Evolutionary conservation across 2,888 invertebrate species (phyloP), one percentile per base, ranked within the genome.

Genomic region (Tholera decimalis): DNA sequence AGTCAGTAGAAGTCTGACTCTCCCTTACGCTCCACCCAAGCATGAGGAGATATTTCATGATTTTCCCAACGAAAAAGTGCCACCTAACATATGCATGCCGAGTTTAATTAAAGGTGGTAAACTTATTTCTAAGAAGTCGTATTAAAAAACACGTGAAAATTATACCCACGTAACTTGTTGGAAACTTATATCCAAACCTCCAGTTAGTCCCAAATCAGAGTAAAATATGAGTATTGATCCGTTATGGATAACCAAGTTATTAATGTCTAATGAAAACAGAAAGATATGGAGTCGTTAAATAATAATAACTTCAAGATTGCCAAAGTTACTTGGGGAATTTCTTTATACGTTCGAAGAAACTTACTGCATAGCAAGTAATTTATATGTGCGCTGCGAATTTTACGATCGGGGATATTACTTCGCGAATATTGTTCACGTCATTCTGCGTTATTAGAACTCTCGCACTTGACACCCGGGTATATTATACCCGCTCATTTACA

Each of bases 401-500:
- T 80, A 81, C 62, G 83, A 80, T 64, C 74, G 33, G 6, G 18
- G 70, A 82, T 80, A 82, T 80, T 80, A 82, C 80, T 82, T 74
- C 68, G 74, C 68, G 80, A 80, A 77, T 82, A 82, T 82, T 80
- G 74, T 77, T 74, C 80, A 77, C 80, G 61, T 77, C 74, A 81
- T 82, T 74, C 53, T 56, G 47, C 30, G 54, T 79, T 77, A 77
- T 73, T 72, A 74, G 77, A 77, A 63, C 59, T 78, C 65, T 57
- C 20, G 55, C 64, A 73, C 71, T 76, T 73, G 73, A 77, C 71
- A 73, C 64, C 50, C 66, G 51, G 44, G 50, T 64, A 49, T 70
- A 50, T 72, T 51, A 75, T 67, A 78, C 61, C 60, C 11, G 24
- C 59, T 76, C 63, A 79, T 80, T 82, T 82, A 73, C 80, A 79